Evolutionary conservation across 2,113 vertebrate species (phyloP).

Genomic region (Epinephelus moara): DNA sequence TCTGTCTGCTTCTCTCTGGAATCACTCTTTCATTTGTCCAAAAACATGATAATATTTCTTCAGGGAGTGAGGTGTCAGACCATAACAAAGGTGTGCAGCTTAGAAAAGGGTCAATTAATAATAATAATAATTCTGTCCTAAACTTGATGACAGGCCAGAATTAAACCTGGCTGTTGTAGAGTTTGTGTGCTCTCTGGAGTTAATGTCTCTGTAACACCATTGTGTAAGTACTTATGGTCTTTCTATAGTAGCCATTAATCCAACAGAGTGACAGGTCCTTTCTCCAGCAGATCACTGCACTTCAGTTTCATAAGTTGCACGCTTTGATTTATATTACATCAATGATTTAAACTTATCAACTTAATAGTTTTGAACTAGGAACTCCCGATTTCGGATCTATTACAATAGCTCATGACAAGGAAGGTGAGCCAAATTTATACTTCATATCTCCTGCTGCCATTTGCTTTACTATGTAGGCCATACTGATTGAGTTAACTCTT

Average conservation of each 20-base stretch:
- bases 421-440: background rate
- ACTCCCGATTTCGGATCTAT: background rate
- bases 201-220: background rate
- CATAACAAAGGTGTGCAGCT: too few species aligned
- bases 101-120: too few species aligned
- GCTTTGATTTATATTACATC: background rate
- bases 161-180: background rate
- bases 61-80: too few species aligned
- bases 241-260: background rate
- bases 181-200: background rate
- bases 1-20: too few species aligned
- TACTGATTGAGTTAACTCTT: background rate
- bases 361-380: background rate
- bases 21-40: too few species aligned
- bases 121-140: background rate
- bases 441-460: background rate
- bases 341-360: background rate
- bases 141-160: background rate
- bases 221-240: background rate
- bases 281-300: background rate
- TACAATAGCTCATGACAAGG: background rate
- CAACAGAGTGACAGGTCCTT: background rate
- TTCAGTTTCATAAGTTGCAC: background rate
- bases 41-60: too few species aligned
- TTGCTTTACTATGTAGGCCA: background rate